phyloP scores from a whole-genome alignment of 2,797 vertebrate species.

The Hyperoplus lanceolatus region DNA sequence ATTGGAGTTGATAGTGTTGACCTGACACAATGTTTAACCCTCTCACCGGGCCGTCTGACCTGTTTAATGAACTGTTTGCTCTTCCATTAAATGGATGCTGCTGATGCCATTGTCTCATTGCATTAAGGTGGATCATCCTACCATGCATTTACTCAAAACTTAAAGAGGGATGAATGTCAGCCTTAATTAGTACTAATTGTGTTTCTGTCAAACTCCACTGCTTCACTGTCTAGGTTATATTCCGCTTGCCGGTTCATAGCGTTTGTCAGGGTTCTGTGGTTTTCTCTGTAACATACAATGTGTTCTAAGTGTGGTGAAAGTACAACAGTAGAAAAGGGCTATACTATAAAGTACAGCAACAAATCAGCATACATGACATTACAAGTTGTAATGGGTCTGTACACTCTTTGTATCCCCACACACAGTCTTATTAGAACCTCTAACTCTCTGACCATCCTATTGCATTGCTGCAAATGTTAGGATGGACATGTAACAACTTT shows the following conservation, averaged over 20 bases:
- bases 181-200: not conserved
- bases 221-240: not conserved
- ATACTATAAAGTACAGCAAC: not conserved
- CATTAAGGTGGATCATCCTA: not conserved
- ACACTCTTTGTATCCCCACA: not conserved
- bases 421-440: not conserved
- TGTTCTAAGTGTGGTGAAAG: not conserved
- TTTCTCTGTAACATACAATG: not conserved
- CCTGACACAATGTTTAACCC: slow-evolving; percentile 17
- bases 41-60: slow-evolving; percentile 9
- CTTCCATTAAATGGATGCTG: not conserved
- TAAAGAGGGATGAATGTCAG: not conserved
- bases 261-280: not conserved
- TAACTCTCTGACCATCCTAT: not conserved
- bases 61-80: not conserved
- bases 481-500: not conserved
- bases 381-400: not conserved
- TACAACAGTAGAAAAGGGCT: not conserved
- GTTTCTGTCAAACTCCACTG: too few relatives aligned
- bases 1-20: not conserved
- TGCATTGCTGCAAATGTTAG: not conserved
- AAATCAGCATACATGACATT: not conserved
- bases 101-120: not conserved
- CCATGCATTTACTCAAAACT: not conserved
- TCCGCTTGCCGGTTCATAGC: not conserved